Percentiles rank a stretch among this genome's conserved stretches.
phyloP scores from a whole-genome alignment of 2,888 invertebrate genomes.

The Cosmia trapezina region DNA sequence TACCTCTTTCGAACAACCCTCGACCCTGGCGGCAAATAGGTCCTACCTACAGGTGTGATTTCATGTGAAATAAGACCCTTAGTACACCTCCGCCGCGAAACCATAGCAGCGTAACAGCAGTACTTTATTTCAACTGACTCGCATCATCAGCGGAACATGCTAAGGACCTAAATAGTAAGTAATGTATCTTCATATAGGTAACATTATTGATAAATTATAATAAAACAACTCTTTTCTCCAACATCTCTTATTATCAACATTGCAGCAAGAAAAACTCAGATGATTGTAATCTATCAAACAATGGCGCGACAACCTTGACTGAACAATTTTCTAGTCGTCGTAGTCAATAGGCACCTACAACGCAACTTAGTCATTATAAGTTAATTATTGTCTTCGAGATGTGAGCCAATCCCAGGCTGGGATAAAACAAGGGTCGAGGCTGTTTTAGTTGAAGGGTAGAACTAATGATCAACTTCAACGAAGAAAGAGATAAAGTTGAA shows the following conservation, averaged over 20 bases:
- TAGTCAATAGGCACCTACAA: neutral
- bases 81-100: too few relatives aligned
- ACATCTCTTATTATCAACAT: neutral
- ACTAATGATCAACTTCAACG: too few relatives aligned
- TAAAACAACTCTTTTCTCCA: neutral
- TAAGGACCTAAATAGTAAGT: neutral
- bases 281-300: slow-evolving; percentile 43
- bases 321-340: slow-evolving; percentile 29
- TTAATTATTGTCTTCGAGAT: slow-evolving; percentile 22
- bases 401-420: neutral
- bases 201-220: neutral
- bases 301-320: slow-evolving; percentile 55
- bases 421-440: neutral
- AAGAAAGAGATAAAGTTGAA: too few relatives aligned
- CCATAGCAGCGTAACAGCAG: too few relatives aligned
- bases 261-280: slow-evolving; percentile 11
- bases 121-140: too few relatives aligned
- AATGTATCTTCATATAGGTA: neutral
- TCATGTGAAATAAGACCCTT: neutral
- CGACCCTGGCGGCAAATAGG: too few relatives aligned
- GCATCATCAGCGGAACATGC: too few relatives aligned
- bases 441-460: neutral
- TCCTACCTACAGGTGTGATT: neutral
- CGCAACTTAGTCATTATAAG: slow-evolving; percentile 17
- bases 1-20: too few relatives aligned